A percentile compares a stretch with the other conserved stretches of the same genome.
Evolutionary conservation across 2,888 invertebrate genomes (phyloP).

Genomic region (Carpatolechia fugitivella): DNA sequence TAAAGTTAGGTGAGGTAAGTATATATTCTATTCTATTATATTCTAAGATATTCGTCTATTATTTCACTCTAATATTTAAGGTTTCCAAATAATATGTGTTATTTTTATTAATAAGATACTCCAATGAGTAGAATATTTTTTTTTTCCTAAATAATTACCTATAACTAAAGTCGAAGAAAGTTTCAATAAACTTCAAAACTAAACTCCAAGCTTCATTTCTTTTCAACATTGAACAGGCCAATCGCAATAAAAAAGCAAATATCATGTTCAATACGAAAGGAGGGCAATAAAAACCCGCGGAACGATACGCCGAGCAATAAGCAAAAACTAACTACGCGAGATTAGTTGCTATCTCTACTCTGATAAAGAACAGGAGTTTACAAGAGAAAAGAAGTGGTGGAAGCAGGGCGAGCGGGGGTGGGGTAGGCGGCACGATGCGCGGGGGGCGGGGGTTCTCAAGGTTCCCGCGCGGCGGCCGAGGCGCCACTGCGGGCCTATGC

Average conservation of each 20-base stretch:
- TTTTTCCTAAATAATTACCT: too few relatives aligned
- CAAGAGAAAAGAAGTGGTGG: conserved; percentile 49
- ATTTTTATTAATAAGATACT: too few relatives aligned
- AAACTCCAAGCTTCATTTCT: not conserved
- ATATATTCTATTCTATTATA: too few relatives aligned
- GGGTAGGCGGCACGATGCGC: conserved; percentile 22
- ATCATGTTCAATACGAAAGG: conserved; percentile 11
- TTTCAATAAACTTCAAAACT: not conserved
- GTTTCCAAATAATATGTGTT: too few relatives aligned
- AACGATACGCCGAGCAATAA: conserved; percentile 13
- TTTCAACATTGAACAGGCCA: not conserved
- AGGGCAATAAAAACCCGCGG: conserved; percentile 9
- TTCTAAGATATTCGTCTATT: too few relatives aligned
- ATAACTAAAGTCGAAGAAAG: not conserved
- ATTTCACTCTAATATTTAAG: too few relatives aligned
- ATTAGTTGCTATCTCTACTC: conserved; percentile 33
- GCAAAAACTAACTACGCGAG: conserved; percentile 35
- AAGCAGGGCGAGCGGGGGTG: conserved; percentile 22
- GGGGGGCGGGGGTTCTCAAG: conserved; percentile 39
- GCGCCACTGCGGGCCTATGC: conserved; percentile 70
- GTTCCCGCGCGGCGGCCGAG: conserved; percentile 44
- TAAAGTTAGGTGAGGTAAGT: too few relatives aligned
- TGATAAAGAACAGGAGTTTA: conserved; percentile 39
- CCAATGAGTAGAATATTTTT: too few relatives aligned
- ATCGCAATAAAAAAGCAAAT: not conserved